Evolutionary conservation across 2,113 vertebrate genomes (phyloP), one percentile per base, ranked within the genome.

Genomic region (Alectura lathami): DNA sequence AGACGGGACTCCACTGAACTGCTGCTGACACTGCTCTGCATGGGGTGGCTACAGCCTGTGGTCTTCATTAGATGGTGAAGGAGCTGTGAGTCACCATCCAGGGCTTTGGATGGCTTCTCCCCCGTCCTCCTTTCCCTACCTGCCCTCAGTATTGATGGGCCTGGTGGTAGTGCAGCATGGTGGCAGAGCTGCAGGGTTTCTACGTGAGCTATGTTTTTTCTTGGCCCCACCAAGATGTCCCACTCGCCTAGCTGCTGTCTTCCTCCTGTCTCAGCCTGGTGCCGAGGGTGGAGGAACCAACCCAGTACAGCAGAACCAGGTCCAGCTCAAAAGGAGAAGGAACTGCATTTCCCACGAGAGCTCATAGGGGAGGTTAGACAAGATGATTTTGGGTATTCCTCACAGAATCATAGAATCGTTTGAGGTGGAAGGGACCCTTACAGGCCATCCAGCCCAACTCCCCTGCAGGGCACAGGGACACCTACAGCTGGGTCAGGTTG

Each of bases 61-160:
- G 45, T 16, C 66, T 40, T 77, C 43, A 11, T 8, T 0, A 0
- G 21, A 6, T 0, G 0, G n/a, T 5, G 30, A 21, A 45, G 23
- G 62, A n/a, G 9, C 42, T 24, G 5, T 26, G 50, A 50, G 60
- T 45, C 27, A 6, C 14, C 40, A 64, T 36, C 24, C 51, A 54
- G 23, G 47, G 6, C 32, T 69, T 24, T 3, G 4, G 17, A 6
- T 16, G 62, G 6, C 8, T 42, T 12, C 17, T 40, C 42, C 38
- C 29, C 57, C 5, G 40, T 45, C 22, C 34, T 48, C 27, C 63
- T 47, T 42, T 53, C 18, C 34, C 11, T 11, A 3, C 38, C 32
- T 27, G 4, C 20, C 51, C 26, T 30, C 78, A 29, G 77, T 34
- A 26, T 20, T 0, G 7, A 21, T 20, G 47, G 20, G 23, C 17